Conservation (phyloP, 2,888 invertebrate species). For the Mesorhabditis belari region DNA sequence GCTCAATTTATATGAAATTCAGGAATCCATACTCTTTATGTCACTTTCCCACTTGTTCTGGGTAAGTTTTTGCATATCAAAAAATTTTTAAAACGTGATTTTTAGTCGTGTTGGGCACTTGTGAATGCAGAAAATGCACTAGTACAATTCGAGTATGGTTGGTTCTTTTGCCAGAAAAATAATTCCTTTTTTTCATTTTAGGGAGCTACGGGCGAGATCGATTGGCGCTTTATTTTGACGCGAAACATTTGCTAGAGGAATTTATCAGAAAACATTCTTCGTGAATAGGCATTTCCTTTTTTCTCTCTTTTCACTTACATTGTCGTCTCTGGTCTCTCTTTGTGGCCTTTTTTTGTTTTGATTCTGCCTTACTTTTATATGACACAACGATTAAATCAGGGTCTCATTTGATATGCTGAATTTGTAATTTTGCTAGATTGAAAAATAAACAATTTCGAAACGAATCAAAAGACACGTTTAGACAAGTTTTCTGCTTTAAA, state of each 20-base stretch:
- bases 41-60: conserved; percentile 31
- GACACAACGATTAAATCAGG: too few relatives aligned
- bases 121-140: conserved; percentile 23
- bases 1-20: not conserved
- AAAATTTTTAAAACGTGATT: too few relatives aligned
- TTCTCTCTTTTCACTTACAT: not conserved
- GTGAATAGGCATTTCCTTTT: too few relatives aligned
- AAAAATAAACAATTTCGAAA: too few relatives aligned
- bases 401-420: too few relatives aligned
- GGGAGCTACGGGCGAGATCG: conserved; percentile 32
- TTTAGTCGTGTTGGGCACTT: conserved; percentile 36
- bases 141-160: conserved; percentile 1
- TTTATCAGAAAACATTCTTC: conserved; percentile 9
- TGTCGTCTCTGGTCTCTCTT: not conserved
- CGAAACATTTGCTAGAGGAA: conserved; percentile 22
- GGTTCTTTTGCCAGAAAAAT: not conserved
- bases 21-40: conserved; percentile 33
- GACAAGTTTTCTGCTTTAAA: too few relatives aligned
- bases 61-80: too few relatives aligned
- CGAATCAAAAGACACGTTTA: too few relatives aligned
- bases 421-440: too few relatives aligned
- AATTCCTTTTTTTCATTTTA: conserved; percentile 22
- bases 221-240: conserved; percentile 30
- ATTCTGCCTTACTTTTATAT: not conserved
- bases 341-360: not conserved